These are phyloP conservation scores for Anhinga rufa DNA, from an alignment of 2,113 vertebrate species.

Conservation along the genomic window DNA sequence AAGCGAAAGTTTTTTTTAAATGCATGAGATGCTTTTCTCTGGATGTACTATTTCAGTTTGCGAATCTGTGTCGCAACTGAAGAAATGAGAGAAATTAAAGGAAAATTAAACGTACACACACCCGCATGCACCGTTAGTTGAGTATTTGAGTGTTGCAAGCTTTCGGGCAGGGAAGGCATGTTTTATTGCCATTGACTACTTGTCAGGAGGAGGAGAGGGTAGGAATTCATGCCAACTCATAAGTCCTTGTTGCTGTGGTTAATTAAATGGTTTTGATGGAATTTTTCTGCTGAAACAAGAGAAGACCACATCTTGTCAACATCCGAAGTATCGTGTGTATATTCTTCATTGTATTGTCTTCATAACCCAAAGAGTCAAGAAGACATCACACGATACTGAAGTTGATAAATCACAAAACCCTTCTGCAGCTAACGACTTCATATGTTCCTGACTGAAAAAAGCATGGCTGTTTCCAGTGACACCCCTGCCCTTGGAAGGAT, in stretches of 20 bases:
- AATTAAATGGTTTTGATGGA: not conserved
- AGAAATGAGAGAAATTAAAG: not conserved
- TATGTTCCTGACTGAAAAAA: not conserved
- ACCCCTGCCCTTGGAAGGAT: not conserved
- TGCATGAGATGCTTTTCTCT: not conserved
- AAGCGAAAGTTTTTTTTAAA: not conserved
- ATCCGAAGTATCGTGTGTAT: not conserved
- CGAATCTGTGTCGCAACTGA: not conserved
- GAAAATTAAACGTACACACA: not conserved
- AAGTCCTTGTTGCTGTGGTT: not conserved
- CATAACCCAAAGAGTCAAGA: not conserved
- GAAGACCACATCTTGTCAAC: not conserved
- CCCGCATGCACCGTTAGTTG: not conserved
- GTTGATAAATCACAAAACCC: not conserved
- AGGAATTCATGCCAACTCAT: not conserved
- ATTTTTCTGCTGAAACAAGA: not conserved
- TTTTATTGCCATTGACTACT: not conserved
- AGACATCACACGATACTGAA: not conserved
- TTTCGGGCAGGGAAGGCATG: not conserved
- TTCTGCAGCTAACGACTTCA: fast-evolving
- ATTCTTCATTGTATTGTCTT: not conserved
- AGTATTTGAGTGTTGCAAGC: not conserved
- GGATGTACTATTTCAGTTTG: not conserved
- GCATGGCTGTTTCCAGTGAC: not conserved
- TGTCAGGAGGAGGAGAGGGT: not conserved